Evolutionary conservation across 2,797 vertebrate genomes (phyloP).

Genomic region (Picus viridis): DNA sequence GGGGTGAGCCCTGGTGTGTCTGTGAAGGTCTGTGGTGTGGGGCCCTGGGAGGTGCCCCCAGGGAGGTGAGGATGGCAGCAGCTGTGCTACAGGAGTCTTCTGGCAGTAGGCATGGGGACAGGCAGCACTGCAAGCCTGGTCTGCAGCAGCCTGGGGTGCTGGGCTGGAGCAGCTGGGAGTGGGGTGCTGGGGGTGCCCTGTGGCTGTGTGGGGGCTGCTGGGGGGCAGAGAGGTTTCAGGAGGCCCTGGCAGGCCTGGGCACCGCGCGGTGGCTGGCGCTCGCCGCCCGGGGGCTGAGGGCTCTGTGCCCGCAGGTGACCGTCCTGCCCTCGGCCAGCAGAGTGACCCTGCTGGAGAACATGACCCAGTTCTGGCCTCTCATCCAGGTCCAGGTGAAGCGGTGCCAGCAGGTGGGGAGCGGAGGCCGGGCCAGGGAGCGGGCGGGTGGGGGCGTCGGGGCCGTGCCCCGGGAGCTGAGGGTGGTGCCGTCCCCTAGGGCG

Average conservation of each 20-base stretch:
- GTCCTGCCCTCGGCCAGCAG: slow-evolving; percentile 86
- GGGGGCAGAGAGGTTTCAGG: neutral
- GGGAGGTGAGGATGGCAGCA: neutral
- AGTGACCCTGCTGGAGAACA: slow-evolving; percentile 90
- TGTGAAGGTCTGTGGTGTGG: too few relatives aligned
- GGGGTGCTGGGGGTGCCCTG: neutral
- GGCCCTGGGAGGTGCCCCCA: too few relatives aligned
- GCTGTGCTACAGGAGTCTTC: neutral
- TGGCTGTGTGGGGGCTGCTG: neutral
- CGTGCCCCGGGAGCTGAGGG: neutral
- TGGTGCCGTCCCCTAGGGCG: slow-evolving; percentile 77
- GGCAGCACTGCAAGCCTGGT: too few relatives aligned
- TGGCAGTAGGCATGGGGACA: neutral
- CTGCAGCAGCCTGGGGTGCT: too few relatives aligned
- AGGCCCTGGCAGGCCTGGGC: neutral
- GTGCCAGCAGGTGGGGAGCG: slow-evolving; percentile 90
- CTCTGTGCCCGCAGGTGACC: slow-evolving; percentile 82
- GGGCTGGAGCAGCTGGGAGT: too few relatives aligned
- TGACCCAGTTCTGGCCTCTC: slow-evolving; percentile 91
- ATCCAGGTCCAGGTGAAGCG: slow-evolving; percentile 93
- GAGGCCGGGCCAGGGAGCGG: neutral
- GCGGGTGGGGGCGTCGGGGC: accelerated
- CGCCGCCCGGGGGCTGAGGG: accelerated
- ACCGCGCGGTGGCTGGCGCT: neutral
- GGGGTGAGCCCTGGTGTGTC: too few relatives aligned